phyloP scores from a whole-genome alignment of 1,140 invertebrate species.

The Zaprionus africanus region DNA sequence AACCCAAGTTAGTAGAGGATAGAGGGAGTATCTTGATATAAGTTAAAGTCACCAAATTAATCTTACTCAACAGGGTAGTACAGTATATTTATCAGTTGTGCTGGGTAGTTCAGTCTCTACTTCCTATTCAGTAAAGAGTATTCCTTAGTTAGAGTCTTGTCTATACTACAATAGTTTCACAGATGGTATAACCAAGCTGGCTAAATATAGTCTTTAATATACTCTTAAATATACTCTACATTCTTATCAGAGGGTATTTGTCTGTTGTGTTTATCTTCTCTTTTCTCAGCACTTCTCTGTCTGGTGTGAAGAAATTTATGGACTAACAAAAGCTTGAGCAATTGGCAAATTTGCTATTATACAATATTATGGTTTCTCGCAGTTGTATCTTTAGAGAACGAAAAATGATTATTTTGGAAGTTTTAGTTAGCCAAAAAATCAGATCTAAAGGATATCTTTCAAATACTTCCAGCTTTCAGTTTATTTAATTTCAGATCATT shows the following conservation, averaged over 20 bases:
- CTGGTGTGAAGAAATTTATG: conserved; percentile 39
- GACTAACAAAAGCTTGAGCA: conserved; percentile 11
- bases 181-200: too few relatives aligned
- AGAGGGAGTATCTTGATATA: too few relatives aligned
- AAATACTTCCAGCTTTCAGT: not conserved
- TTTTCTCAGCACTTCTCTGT: not conserved
- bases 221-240: too few relatives aligned
- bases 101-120: not conserved
- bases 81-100: not conserved
- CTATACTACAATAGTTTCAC: too few relatives aligned
- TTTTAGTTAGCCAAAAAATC: not conserved
- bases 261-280: not conserved
- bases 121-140: not conserved
- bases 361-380: not conserved
- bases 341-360: not conserved
- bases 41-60: too few relatives aligned
- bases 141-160: not conserved
- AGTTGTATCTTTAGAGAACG: not conserved
- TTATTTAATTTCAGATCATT: not conserved
- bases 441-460: not conserved
- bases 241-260: too few relatives aligned
- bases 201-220: too few relatives aligned
- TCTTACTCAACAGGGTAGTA: too few relatives aligned
- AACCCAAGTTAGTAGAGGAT: too few relatives aligned
- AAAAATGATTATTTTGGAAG: not conserved